Conservation (phyloP, 2,888 invertebrate species). For the Callyntrura sp. region DNA sequence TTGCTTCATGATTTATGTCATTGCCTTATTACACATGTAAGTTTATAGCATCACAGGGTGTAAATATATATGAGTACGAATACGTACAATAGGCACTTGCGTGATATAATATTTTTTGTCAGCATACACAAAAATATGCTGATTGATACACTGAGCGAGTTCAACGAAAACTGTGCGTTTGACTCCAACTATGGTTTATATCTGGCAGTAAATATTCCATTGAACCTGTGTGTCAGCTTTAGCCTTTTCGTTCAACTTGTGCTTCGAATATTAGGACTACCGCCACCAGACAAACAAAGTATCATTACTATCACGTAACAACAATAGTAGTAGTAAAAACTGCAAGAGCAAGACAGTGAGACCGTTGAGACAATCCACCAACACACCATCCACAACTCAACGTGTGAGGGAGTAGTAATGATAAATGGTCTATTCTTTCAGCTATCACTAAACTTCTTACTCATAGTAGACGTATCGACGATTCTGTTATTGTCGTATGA, state of each 20-base stretch:
- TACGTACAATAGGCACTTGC: background rate
- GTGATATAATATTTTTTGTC: background rate
- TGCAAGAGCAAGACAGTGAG: background rate
- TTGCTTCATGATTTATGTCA: conserved; percentile 2
- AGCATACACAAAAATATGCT: background rate
- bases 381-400: conserved; percentile 29
- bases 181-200: conserved; percentile 3
- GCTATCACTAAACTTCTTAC: conserved; percentile 17
- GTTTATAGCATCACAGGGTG: background rate
- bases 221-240: conserved; percentile 5
- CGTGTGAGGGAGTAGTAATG: conserved; percentile 18
- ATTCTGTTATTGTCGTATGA: background rate
- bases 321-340: conserved; percentile 10
- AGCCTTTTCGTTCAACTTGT: background rate
- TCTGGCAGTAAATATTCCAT: conserved; percentile 36
- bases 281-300: conserved; percentile 40
- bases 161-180: background rate
- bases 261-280: background rate
- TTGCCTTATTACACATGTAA: background rate
- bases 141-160: background rate
- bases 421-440: conserved; percentile 29
- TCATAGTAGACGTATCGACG: no score
- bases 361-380: background rate
- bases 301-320: no score
- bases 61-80: background rate